Conservation (phyloP, 2,113 vertebrate genomes). For the Zosterops hypoxanthus region DNA sequence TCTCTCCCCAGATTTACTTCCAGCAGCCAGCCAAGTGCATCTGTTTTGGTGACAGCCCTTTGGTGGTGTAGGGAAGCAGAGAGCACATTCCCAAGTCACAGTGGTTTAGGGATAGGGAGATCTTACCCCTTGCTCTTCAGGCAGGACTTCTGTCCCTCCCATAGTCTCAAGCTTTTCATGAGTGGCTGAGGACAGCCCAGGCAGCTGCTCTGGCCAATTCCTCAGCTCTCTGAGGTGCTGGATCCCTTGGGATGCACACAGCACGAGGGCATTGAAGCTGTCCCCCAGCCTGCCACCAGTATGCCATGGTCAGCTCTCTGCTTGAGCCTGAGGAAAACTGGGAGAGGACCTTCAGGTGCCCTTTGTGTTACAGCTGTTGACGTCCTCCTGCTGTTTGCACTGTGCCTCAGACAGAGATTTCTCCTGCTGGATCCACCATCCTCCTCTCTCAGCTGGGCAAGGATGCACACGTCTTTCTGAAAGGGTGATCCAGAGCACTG, state of each 20-base stretch:
- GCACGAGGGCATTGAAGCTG: not conserved
- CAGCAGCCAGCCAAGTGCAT: not conserved
- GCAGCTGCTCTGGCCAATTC: not conserved
- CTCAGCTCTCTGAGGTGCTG: not conserved
- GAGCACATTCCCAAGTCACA: not conserved
- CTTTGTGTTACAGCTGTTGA: not conserved
- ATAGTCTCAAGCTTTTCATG: fast-evolving
- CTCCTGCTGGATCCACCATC: not conserved
- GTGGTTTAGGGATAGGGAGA: not conserved
- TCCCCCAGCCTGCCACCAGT: not conserved
- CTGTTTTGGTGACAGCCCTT: not conserved
- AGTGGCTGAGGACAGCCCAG: not conserved
- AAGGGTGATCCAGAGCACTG: not conserved
- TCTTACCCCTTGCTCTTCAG: not conserved
- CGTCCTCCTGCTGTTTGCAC: not conserved
- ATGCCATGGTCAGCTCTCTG: not conserved
- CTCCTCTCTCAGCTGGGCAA: not conserved
- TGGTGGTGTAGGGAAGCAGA: not conserved
- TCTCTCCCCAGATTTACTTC: not conserved
- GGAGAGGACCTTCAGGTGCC: not conserved
- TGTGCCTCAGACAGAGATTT: fast-evolving
- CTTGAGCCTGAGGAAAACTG: not conserved
- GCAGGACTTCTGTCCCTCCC: not conserved
- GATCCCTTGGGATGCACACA: not conserved
- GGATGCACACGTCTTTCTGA: not conserved